phyloP scores from a whole-genome alignment of 2,888 invertebrate genomes.

The Noctua comes region DNA sequence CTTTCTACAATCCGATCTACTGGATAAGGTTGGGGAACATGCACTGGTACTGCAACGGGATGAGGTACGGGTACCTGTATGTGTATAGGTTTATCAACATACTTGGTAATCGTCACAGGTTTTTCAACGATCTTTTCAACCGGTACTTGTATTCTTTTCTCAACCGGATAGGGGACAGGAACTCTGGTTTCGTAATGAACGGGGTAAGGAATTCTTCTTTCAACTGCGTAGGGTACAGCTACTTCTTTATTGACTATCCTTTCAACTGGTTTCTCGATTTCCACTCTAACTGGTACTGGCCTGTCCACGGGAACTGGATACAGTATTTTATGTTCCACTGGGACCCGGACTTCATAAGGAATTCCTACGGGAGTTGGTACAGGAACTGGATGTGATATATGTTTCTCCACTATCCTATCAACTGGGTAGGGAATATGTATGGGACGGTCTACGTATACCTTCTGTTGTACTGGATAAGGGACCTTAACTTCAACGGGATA shows the following conservation, averaged over 20 bases:
- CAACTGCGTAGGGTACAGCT: constrained; percentile 88
- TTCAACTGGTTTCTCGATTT: constrained; percentile 83
- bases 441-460: constrained; percentile 88
- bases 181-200: constrained; percentile 86
- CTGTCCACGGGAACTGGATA: constrained; percentile 85
- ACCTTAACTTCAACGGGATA: constrained; percentile 90
- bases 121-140: constrained; percentile 90
- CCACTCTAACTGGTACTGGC: constrained; percentile 82
- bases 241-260: constrained; percentile 83
- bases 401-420: constrained; percentile 89
- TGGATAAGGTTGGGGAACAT: constrained; percentile 84
- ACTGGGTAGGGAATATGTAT: constrained; percentile 87
- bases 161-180: constrained; percentile 87
- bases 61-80: constrained; percentile 84
- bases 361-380: constrained; percentile 86
- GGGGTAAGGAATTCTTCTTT: constrained; percentile 86
- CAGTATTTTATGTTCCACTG: constrained; percentile 81
- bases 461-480: constrained; percentile 87
- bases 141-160: constrained; percentile 82
- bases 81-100: constrained; percentile 84
- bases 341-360: constrained; percentile 79
- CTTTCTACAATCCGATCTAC: constrained; percentile 89
- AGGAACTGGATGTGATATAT: constrained; percentile 81
- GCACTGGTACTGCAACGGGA: constrained; percentile 81
- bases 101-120: constrained; percentile 88